phyloP scores from a whole-genome alignment of 2,797 vertebrate species.

The Artibeus jamaicensis region DNA sequence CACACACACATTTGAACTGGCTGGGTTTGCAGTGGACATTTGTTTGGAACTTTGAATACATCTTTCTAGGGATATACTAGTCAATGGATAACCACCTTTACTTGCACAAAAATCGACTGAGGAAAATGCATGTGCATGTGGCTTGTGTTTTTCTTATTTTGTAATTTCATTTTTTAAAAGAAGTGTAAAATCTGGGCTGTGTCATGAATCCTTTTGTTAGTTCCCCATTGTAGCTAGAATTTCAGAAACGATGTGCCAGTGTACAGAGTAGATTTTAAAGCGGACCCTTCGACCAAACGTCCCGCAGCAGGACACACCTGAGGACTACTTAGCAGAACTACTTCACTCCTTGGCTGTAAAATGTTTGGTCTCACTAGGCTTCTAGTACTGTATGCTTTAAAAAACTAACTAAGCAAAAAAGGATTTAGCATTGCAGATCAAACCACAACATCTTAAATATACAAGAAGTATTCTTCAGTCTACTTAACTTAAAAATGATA shows the following conservation, averaged over 20 bases:
- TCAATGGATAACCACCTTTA: not conserved
- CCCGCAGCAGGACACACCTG: not conserved
- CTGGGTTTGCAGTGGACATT: not conserved
- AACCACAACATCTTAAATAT: not conserved
- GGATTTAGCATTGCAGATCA: constrained; percentile 3
- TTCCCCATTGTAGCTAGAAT: not conserved
- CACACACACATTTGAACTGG: not conserved
- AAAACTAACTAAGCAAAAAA: not conserved
- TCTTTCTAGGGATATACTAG: not conserved
- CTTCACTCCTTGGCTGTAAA: not conserved
- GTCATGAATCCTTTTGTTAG: not conserved
- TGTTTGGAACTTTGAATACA: not conserved
- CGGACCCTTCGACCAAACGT: not conserved
- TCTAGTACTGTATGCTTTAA: not conserved
- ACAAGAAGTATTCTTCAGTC: not conserved
- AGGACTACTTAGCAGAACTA: not conserved
- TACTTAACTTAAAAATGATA: not conserved
- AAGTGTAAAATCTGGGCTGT: not conserved
- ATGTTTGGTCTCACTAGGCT: not conserved
- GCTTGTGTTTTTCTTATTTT: not conserved
- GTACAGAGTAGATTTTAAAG: not conserved
- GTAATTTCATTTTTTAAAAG: not conserved
- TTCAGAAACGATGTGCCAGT: not conserved
- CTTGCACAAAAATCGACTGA: not conserved
- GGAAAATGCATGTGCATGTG: not conserved